phyloP scores from a whole-genome alignment of 2,888 invertebrate genomes.

The Ichneumon xanthorius region DNA sequence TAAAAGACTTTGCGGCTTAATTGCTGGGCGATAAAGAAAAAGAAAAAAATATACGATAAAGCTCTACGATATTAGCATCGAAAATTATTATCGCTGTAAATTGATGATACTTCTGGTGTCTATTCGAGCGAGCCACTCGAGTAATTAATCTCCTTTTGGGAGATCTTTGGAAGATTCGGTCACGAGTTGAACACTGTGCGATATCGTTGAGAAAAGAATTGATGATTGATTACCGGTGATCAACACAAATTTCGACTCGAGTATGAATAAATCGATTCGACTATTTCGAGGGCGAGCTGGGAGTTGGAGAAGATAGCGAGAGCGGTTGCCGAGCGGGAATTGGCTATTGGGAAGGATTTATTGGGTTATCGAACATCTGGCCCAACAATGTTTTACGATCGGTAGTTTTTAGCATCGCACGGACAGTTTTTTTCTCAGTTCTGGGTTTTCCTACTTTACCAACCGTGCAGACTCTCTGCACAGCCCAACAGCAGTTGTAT shows the following conservation, averaged over 20 bases:
- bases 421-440: not conserved
- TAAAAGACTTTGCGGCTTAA: conserved; percentile 4
- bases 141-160: not conserved
- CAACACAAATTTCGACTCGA: not conserved
- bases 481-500: no score
- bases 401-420: not conserved
- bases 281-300: not conserved
- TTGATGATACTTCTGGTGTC: conserved; percentile 20
- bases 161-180: not conserved
- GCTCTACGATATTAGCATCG: not conserved
- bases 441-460: no score
- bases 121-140: conserved; percentile 13
- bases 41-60: not conserved
- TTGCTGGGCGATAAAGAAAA: not conserved
- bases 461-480: no score
- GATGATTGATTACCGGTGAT: not conserved
- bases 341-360: conserved; percentile 40
- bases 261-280: conserved; percentile 5
- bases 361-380: conserved; percentile 48
- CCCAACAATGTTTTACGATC: conserved; percentile 4
- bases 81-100: conserved; percentile 24
- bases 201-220: not conserved
- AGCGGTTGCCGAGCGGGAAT: conserved; percentile 10
- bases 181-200: not conserved
- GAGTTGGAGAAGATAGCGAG: conserved; percentile 26